phyloP scores from a whole-genome alignment of 2,888 invertebrate species.

The Eupithecia exiguata region DNA sequence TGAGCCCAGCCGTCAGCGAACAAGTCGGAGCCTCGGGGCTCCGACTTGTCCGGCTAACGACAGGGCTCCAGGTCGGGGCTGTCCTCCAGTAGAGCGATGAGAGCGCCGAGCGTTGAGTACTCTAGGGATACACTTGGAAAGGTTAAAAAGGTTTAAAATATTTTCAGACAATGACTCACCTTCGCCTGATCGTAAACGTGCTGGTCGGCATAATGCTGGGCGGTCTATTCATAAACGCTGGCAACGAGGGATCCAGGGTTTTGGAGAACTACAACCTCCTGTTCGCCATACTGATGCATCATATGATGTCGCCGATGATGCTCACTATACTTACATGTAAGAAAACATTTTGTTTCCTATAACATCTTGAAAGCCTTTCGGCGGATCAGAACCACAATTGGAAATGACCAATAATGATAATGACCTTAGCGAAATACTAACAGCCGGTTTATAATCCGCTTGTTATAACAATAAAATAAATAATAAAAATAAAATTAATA shows the following conservation, averaged over 20 bases:
- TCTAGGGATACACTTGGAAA: too few relatives aligned
- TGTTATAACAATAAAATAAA: too few relatives aligned
- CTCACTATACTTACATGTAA: conserved; percentile 93
- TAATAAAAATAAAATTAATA: too few relatives aligned
- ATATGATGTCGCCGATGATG: conserved; percentile 97
- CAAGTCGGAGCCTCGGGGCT: too few relatives aligned
- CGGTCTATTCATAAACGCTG: conserved; percentile 88
- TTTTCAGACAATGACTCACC: conserved; percentile 89
- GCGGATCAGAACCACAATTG: background rate
- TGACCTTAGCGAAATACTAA: background rate
- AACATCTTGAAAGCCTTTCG: background rate
- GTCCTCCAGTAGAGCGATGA: too few relatives aligned
- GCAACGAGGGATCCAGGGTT: conserved; percentile 89
- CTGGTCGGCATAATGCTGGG: conserved; percentile 91
- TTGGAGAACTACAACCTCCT: conserved; percentile 93
- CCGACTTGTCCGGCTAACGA: too few relatives aligned
- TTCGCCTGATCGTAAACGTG: conserved; percentile 89
- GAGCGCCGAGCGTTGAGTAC: too few relatives aligned
- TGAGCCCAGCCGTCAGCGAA: too few relatives aligned
- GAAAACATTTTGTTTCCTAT: conserved; percentile 50
- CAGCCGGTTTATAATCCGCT: too few relatives aligned
- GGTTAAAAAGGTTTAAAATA: too few relatives aligned
- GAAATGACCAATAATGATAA: background rate
- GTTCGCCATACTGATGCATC: conserved; percentile 96
- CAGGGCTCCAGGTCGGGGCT: too few relatives aligned